Base-by-base conservation (phyloP, 2,888 invertebrate species). In the Andrena flavipes region DNA sequence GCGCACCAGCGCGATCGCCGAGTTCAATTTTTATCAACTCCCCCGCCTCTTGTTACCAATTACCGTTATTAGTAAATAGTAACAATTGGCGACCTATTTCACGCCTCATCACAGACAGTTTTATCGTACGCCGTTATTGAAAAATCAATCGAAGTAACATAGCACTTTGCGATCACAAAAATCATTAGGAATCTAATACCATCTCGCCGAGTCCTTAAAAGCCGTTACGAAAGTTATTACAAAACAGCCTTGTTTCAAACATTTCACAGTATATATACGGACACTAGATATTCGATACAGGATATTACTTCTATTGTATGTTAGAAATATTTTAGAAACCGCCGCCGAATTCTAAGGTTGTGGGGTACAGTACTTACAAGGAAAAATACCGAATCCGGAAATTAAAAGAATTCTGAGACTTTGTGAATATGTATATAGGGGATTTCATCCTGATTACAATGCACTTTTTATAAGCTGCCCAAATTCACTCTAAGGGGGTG, bases 111-210 rank as follows among this genome's bases (percentile, higher is more conserved):
- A 81, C 81, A 81, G 74, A 74, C 26, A 13, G 67, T 33, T 30
- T 59, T 33, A 48, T 65, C 42, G 20, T 23, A 63, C 29, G 16
- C 16, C 16, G 33, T 26, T 13, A 42, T 42, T 42, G 42, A 20
- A 59, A 73, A 73, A 60, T 69, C 67, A 63, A 75, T 63, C 72
- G 71, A 81, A 80, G 68, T 69, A 80, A 80, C 51, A 20, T 48
- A 75, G 59, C 59, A 64, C 51, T 74, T 67, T 20, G 5, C 33
- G 42, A 80, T 71, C 74, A 75, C 56, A 72, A 59, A 13, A 63
- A 33, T 51, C 10, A 30, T 59, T 69, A 48, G 54, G 54, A 48
- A 23, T 49, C n/a, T 49, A 51, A 48, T 63, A 64, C 6, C 10
- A 29, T 72, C 69, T 35, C 67, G 30, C 67, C 20, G 20, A 49